phyloP scores from a whole-genome alignment of 2,888 invertebrate species.

The Monopis laevigella region DNA sequence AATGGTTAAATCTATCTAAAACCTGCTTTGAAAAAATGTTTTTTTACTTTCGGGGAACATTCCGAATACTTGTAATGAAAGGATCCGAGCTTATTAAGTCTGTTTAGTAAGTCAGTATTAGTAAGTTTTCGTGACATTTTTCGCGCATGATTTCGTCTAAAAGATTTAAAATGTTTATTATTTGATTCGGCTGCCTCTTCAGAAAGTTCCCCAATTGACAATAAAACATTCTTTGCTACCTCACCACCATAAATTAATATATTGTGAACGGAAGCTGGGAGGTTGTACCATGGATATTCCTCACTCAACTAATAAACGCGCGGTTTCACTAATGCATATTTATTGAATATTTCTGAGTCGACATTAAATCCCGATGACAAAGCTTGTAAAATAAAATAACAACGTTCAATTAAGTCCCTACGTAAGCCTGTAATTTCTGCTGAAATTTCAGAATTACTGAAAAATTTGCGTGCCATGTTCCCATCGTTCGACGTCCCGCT shows the following conservation, averaged over 20 bases:
- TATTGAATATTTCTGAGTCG: neutral
- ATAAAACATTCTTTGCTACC: no score
- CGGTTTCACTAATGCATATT: neutral
- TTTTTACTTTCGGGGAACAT: neutral
- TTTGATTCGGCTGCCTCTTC: neutral
- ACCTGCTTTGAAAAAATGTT: neutral
- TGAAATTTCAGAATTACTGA: neutral
- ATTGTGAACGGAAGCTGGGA: no score
- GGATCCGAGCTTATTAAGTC: constrained; percentile 2
- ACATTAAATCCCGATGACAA: neutral
- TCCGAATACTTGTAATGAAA: neutral
- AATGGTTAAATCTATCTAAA: neutral
- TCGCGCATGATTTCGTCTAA: neutral
- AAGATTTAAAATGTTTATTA: neutral
- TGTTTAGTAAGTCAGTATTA: neutral
- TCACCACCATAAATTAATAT: no score
- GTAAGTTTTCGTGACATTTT: neutral
- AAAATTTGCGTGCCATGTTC: neutral
- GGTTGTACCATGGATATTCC: no score
- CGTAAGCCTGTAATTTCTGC: constrained; percentile 1
- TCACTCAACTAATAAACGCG: no score
- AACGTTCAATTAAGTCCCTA: neutral
- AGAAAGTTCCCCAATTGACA: neutral
- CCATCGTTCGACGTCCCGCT: constrained; percentile 4
- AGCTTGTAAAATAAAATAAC: neutral